Evolutionary conservation across 2,888 invertebrate species (phyloP).

Genomic region (Himalopsyche japonica): DNA sequence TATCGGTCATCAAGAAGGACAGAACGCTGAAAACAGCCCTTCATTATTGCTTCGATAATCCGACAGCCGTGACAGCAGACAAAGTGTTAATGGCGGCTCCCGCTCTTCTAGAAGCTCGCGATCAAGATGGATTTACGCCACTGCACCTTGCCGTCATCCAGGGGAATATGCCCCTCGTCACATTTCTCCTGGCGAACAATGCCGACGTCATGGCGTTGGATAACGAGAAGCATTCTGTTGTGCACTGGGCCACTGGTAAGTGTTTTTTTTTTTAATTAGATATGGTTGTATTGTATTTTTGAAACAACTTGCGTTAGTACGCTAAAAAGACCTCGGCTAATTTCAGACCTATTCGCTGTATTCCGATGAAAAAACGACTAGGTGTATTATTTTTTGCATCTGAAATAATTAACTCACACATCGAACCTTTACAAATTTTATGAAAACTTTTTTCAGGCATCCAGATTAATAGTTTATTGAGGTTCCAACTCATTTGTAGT

Average conservation of each 20-base stretch:
- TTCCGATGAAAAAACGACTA: too few relatives aligned
- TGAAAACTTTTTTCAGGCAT: too few relatives aligned
- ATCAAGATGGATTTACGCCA: slow-evolving; percentile 94
- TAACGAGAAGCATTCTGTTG: slow-evolving; percentile 91
- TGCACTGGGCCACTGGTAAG: slow-evolving; percentile 97
- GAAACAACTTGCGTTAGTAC: too few relatives aligned
- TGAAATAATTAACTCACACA: too few relatives aligned
- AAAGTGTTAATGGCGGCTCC: slow-evolving; percentile 87
- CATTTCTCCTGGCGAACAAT: slow-evolving; percentile 82
- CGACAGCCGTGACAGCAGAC: slow-evolving; percentile 64
- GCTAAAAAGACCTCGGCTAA: too few relatives aligned
- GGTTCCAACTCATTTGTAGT: too few relatives aligned
- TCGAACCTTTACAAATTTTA: too few relatives aligned
- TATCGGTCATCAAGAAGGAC: slow-evolving; percentile 71
- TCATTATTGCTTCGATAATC: slow-evolving; percentile 82
- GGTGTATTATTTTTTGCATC: too few relatives aligned
- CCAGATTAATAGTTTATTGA: too few relatives aligned
- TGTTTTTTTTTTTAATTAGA: too few relatives aligned
- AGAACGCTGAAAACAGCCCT: slow-evolving; percentile 84
- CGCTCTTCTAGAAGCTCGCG: slow-evolving; percentile 80
- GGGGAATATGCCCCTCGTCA: slow-evolving; percentile 84
- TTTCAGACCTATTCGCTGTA: too few relatives aligned
- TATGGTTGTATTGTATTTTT: too few relatives aligned
- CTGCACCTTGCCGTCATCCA: slow-evolving; percentile 94
- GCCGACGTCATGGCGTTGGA: slow-evolving; percentile 91